phyloP scores from a whole-genome alignment of 2,888 invertebrate species.

The Phalera bucephala region DNA sequence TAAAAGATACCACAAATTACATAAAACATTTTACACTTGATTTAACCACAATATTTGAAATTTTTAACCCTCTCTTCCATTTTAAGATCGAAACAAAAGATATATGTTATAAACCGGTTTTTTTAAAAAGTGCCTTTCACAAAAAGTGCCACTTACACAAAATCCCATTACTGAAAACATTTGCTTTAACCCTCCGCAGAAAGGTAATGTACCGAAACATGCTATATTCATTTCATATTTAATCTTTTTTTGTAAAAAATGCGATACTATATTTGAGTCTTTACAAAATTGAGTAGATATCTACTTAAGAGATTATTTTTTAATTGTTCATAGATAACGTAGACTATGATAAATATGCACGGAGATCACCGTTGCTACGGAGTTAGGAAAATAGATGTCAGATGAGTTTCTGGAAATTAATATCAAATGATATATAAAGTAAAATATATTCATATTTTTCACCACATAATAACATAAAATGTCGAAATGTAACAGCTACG shows the following conservation, averaged over 20 bases:
- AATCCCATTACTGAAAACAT: conserved; percentile 62
- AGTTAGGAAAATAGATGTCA: too few species aligned
- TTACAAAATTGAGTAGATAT: conserved; percentile 6
- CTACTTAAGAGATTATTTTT: conserved; percentile 5
- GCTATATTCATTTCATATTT: conserved; percentile 32
- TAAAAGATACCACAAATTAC: too few species aligned
- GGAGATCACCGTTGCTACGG: too few species aligned
- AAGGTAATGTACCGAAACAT: conserved; percentile 51
- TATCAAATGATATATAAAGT: too few species aligned
- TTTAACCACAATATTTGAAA: too few species aligned
- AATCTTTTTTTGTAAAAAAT: conserved; percentile 1
- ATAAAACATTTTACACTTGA: too few species aligned
- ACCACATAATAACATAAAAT: too few species aligned
- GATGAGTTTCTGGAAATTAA: too few species aligned
- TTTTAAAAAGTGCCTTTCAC: background rate
- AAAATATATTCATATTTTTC: too few species aligned
- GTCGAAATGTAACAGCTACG: too few species aligned
- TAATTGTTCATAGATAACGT: too few species aligned
- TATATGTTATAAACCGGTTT: background rate
- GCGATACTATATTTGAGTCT: background rate
- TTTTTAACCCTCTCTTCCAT: background rate
- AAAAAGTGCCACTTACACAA: conserved; percentile 33
- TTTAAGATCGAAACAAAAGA: background rate
- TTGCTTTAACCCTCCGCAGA: conserved; percentile 48
- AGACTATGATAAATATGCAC: too few species aligned